Evolutionary conservation across 2,888 invertebrate species (phyloP).

Genomic region (Leucoma salicis): DNA sequence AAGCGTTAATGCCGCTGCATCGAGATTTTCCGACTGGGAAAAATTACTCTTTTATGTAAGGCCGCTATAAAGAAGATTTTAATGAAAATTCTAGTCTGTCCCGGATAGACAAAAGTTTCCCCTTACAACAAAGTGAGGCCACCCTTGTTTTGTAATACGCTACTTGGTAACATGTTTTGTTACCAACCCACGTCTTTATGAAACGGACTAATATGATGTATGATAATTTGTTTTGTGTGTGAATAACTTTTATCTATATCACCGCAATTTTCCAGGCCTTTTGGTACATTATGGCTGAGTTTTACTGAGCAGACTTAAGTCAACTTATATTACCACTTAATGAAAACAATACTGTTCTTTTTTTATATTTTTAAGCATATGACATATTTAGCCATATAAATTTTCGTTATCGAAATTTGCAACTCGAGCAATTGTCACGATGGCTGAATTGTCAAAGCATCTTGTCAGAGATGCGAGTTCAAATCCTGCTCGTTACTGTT

Average conservation of each 20-base stretch:
- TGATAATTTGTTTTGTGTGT: slow-evolving; percentile 21
- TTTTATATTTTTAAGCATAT: too few relatives aligned
- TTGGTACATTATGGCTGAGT: background rate
- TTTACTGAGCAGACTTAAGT: background rate
- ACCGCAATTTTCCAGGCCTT: background rate
- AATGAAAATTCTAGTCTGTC: slow-evolving; percentile 72
- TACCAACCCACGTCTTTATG: slow-evolving; percentile 21
- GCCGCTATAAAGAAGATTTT: slow-evolving; percentile 67
- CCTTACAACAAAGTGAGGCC: slow-evolving; percentile 45
- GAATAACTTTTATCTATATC: slow-evolving; percentile 9
- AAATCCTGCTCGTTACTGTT: too few relatives aligned
- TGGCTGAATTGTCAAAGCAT: too few relatives aligned
- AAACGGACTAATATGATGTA: slow-evolving; percentile 23
- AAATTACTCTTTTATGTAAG: slow-evolving; percentile 75
- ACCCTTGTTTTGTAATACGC: slow-evolving; percentile 39
- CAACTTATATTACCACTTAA: too few relatives aligned
- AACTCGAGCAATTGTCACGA: too few relatives aligned
- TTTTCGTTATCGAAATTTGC: too few relatives aligned
- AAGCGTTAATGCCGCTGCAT: slow-evolving; percentile 77
- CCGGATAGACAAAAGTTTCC: slow-evolving; percentile 58
- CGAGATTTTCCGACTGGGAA: slow-evolving; percentile 73
- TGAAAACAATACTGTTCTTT: too few relatives aligned
- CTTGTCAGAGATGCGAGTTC: too few relatives aligned
- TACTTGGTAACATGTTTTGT: slow-evolving; percentile 38
- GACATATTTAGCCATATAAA: too few relatives aligned